These are phyloP conservation scores for Panulirus ornatus DNA, from an alignment of 1,140 invertebrate genomes.

Conservation along the genomic window DNA sequence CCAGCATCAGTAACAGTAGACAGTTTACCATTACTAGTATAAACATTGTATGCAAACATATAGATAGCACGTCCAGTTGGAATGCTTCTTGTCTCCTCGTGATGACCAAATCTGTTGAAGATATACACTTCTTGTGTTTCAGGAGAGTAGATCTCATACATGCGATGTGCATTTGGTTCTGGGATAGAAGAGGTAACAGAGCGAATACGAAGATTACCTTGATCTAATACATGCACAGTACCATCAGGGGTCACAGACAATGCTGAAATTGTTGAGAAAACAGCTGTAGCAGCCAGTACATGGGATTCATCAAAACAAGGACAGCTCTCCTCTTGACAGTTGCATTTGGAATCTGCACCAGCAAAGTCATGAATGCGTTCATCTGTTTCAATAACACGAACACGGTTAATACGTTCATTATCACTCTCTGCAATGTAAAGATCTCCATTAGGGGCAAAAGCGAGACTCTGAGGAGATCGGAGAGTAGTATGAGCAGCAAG, in stretches of 20 bases:
- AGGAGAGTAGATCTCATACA: conserved; percentile 96
- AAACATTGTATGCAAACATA: conserved; percentile 96
- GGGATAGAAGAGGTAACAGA: conserved; percentile 95
- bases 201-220: conserved; percentile 92
- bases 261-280: conserved; percentile 96
- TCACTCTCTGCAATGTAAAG: conserved; percentile 97
- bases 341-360: conserved; percentile 96
- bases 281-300: conserved; percentile 92
- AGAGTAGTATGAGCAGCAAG: conserved; percentile 92
- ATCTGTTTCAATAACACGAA: conserved; percentile 93
- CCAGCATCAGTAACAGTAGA: conserved; percentile 94
- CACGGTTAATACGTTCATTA: conserved; percentile 93
- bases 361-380: conserved; percentile 94
- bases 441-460: conserved; percentile 96
- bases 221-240: conserved; percentile 95
- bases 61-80: conserved; percentile 94
- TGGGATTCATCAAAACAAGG: conserved; percentile 91
- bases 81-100: conserved; percentile 94
- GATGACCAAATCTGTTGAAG: conserved; percentile 97
- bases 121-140: conserved; percentile 97
- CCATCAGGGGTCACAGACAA: conserved; percentile 96
- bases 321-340: conserved; percentile 89
- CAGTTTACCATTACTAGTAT: conserved; percentile 96
- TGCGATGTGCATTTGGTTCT: conserved; percentile 86
- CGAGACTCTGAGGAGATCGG: conserved; percentile 94